Percentiles rank a stretch among this genome's conserved stretches.
Evolutionary conservation across 2,797 vertebrate species (phyloP).

Genomic region (Cynodonichthys magdalenae): DNA sequence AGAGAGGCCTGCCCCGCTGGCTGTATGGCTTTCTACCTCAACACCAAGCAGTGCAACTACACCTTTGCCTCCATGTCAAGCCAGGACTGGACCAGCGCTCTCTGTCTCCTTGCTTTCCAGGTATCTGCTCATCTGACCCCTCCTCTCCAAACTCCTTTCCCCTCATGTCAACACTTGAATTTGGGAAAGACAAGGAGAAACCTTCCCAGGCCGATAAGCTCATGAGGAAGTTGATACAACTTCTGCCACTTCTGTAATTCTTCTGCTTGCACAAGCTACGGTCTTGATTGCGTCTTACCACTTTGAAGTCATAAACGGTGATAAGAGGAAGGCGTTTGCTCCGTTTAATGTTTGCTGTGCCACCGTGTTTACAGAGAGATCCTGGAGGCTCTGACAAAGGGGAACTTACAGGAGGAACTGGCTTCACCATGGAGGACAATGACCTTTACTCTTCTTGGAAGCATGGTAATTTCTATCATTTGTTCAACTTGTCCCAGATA

Average conservation of each 20-base stretch:
- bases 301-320: conserved; percentile 61
- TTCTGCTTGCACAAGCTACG: conserved; percentile 61
- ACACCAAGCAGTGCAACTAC: conserved; percentile 83
- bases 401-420: conserved; percentile 51
- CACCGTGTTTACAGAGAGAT: conserved; percentile 62
- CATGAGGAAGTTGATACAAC: conserved; percentile 73
- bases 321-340: conserved; percentile 69
- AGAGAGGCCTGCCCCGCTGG: conserved; percentile 82
- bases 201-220: conserved; percentile 39
- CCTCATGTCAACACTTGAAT: conserved; percentile 11
- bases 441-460: conserved; percentile 87
- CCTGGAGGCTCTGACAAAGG: conserved; percentile 57
- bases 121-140: conserved; percentile 61
- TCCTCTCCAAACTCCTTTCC: not conserved
- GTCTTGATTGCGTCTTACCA: conserved; percentile 63
- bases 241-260: conserved; percentile 74
- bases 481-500: not conserved
- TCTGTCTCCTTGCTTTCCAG: conserved; percentile 89
- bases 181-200: conserved; percentile 25
- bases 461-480: conserved; percentile 67
- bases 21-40: conserved; percentile 84
- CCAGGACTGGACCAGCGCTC: conserved; percentile 83
- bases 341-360: conserved; percentile 63
- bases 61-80: conserved; percentile 80
- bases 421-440: conserved; percentile 85